Conservation (phyloP, 2,797 vertebrate genomes). For the Lophius americanus region DNA sequence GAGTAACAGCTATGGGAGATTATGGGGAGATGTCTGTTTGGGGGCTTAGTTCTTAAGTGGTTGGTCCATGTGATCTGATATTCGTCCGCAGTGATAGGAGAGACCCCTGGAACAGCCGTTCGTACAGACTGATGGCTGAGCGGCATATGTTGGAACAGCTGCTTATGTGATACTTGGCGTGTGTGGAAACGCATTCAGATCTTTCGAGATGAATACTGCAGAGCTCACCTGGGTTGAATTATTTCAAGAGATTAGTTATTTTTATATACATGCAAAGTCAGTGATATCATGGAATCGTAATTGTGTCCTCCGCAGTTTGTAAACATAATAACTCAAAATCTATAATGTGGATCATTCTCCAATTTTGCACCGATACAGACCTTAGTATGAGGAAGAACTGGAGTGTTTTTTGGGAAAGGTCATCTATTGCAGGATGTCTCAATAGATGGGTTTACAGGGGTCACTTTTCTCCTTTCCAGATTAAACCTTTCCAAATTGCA, state of each 20-base stretch:
- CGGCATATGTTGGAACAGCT: conserved; percentile 84
- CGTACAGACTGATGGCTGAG: conserved; percentile 67
- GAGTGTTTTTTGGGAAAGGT: too few relatives aligned
- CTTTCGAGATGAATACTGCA: conserved; percentile 34
- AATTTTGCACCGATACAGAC: too few relatives aligned
- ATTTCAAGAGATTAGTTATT: not conserved
- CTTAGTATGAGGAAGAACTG: too few relatives aligned
- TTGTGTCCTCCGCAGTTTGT: too few relatives aligned
- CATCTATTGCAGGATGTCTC: too few relatives aligned
- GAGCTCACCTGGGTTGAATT: conserved; percentile 47
- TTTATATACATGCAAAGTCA: too few relatives aligned
- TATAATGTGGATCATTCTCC: too few relatives aligned
- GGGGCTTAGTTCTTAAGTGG: conserved; percentile 76
- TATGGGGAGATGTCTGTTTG: conserved; percentile 75
- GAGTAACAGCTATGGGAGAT: conserved; percentile 65
- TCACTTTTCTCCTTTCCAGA: too few relatives aligned
- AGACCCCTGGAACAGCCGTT: conserved; percentile 80
- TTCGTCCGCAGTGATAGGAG: conserved; percentile 77
- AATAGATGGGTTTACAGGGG: too few relatives aligned
- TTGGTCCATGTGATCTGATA: conserved; percentile 66
- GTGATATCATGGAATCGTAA: too few relatives aligned
- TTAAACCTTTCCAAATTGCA: too few relatives aligned
- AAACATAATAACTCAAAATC: too few relatives aligned
- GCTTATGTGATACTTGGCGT: conserved; percentile 63
- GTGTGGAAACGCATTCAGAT: conserved; percentile 46